Percentiles rank a stretch among this genome's conserved stretches.
phyloP scores from a whole-genome alignment of 2,797 vertebrate species.

The Epinephelus awoara region DNA sequence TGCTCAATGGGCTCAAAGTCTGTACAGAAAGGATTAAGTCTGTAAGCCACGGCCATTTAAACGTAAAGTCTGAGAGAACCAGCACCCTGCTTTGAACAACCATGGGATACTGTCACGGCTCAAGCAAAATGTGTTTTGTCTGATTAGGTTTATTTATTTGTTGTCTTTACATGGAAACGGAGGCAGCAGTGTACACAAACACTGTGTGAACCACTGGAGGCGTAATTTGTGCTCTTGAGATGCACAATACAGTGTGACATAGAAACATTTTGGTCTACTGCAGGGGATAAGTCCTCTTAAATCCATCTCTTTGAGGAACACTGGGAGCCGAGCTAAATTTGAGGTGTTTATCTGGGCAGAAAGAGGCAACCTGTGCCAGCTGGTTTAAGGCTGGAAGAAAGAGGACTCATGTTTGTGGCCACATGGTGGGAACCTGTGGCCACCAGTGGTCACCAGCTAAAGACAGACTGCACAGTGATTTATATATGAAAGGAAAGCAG shows the following conservation, averaged over 20 bases:
- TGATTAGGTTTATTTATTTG: background rate
- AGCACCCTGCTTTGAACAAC: slow-evolving; percentile 39
- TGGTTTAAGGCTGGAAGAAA: slow-evolving; percentile 43
- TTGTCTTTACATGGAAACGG: slow-evolving; percentile 15
- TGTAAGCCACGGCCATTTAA: slow-evolving; percentile 64
- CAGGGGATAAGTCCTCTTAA: slow-evolving; percentile 34
- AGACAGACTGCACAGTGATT: slow-evolving; percentile 2
- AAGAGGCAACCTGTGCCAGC: slow-evolving; percentile 25
- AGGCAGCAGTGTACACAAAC: slow-evolving; percentile 6
- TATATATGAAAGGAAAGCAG: slow-evolving; percentile 15
- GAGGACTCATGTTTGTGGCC: slow-evolving; percentile 39
- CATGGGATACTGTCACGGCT: slow-evolving; percentile 19
- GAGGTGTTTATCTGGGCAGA: slow-evolving; percentile 66
- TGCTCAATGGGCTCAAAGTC: slow-evolving; percentile 78
- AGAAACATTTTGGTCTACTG: slow-evolving; percentile 35
- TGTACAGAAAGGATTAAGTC: slow-evolving; percentile 74
- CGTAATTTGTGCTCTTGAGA: slow-evolving; percentile 4
- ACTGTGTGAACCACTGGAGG: slow-evolving; percentile 3
- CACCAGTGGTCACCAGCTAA: slow-evolving; percentile 50
- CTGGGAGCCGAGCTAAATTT: slow-evolving; percentile 54
- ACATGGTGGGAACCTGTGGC: slow-evolving; percentile 42
- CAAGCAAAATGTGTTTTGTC: slow-evolving; percentile 11
- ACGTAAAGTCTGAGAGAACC: slow-evolving; percentile 52
- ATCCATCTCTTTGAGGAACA: slow-evolving; percentile 32
- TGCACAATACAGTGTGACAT: slow-evolving; percentile 30